Evolutionary conservation across 1,140 invertebrate species (phyloP), one percentile per base, ranked within the genome.

Genomic region (Drosophila pectinifera): DNA sequence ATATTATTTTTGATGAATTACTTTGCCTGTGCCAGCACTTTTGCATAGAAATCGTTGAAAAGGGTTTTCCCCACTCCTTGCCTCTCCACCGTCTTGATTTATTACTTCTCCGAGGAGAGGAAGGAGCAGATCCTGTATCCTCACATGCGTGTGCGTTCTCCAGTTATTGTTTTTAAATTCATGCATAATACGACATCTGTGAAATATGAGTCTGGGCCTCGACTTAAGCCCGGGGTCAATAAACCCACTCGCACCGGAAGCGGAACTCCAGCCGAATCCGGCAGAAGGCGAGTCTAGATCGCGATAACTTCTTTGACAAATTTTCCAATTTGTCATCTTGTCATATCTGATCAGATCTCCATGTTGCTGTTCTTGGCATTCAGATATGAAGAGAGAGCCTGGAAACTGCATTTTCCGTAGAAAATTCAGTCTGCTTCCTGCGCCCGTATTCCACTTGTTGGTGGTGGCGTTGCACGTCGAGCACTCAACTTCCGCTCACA

Each of bases 101-200:
- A 83, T 83, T 84, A 56, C 65, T 72, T 13, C 63, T 24, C 34
- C 14, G n/a, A 34, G 14, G 16, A 72, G 20, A 18, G 48, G 64
- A 45, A 31, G 26, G 41, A 22, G 24, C 7, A 69, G 20, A 34
- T 36, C 18, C 28, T 28, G 53, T 24, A 4, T 72, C n/a, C 53
- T 18, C 34, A 68, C 63, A 56, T 70, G 67, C 64, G 67, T 70
- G 42, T 46, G 76, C 54, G 65, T 46, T 48, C 41, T 55, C 68
- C 53, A 70, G 57, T 80, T 85, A 85, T 84, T 84, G 80, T 85
- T 84, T 85, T 76, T 72, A 72, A 74, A 76, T 80, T 67, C 72
- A 69, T 59, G 73, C 80, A 73, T 67, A 84, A 83, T 83, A 84
- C 74, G 80, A 84, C 80, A 85, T 49, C 54, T 68, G 63, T 84